A percentile compares a stretch with the other conserved stretches of the same genome.
Evolutionary conservation across 2,888 invertebrate species (phyloP).

Genomic region (Maniola hyperantus): DNA sequence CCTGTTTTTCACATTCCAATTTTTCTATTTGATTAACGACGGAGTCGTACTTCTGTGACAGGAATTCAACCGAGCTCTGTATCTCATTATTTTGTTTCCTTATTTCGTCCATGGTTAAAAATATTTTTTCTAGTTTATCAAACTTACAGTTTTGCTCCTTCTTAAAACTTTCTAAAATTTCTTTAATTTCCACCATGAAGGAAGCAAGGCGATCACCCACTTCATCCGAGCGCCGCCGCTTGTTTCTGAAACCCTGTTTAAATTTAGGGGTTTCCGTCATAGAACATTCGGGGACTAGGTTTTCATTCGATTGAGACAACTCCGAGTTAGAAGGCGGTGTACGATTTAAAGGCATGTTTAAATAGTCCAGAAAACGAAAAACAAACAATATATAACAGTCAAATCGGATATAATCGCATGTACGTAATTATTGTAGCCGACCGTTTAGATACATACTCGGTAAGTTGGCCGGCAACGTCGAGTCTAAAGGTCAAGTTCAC

Average conservation of each 20-base stretch:
- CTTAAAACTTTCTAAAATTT: not conserved
- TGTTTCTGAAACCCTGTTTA: not conserved
- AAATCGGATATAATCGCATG: too few species aligned
- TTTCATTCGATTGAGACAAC: not conserved
- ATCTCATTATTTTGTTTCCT: not conserved
- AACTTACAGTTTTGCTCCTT: not conserved
- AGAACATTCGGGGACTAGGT: not conserved
- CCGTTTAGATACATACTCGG: too few species aligned
- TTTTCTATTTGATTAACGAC: not conserved
- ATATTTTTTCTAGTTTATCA: not conserved
- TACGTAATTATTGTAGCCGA: too few species aligned
- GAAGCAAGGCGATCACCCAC: not conserved
- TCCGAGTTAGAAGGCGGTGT: not conserved
- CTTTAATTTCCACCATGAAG: not conserved
- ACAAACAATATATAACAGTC: too few species aligned
- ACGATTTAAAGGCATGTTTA: not conserved
- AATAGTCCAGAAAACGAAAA: too few species aligned
- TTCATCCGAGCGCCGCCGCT: slow-evolving; percentile 10
- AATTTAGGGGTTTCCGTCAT: slow-evolving; percentile 1
- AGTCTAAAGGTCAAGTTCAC: too few species aligned
- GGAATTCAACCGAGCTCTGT: not conserved
- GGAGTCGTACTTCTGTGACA: slow-evolving; percentile 10
- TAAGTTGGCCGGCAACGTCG: too few species aligned
- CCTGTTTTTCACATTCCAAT: not conserved
- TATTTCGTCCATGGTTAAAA: slow-evolving; percentile 5